Evolutionary conservation across 2,888 invertebrate genomes (phyloP), one percentile per base, ranked within the genome.

Genomic region (Chalcosyrphus nemorum): DNA sequence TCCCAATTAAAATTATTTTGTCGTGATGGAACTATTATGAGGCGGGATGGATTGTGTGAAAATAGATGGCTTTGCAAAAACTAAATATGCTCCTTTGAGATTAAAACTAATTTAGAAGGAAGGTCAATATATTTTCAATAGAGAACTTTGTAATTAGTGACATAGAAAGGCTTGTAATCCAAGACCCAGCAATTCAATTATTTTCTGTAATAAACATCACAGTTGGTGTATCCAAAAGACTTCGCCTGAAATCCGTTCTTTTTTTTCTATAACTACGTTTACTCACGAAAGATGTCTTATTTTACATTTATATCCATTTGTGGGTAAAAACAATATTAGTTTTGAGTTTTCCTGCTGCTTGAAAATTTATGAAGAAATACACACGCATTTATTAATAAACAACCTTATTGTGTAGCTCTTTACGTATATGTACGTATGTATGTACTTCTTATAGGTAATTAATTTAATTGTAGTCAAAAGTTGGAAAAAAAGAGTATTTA

Each of bases 151-250:
- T 72, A 74, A 82, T 82, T 78, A 82, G 72, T 72, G 59, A 66
- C 47, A 72, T 4, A 41, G 29, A 57, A 41, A 52, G 24, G 24
- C 35, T 56, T 52, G 19, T 29, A 74, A 82, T 78, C 72, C 82
- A 72, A 57, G 45, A 81, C 82, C 78, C 82, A 82, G 82, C 82
- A 82, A 82, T 82, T 82, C 82, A 82, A 82, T 82, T 74, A 68
- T 41, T 52, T 24, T 54, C 75, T 63, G 52, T 74, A 80, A 43
- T 61, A 43, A 65, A 45, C 61, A 59, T 50, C 52, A 61, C 32
- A 32, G 61, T 32, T 59, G 57, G 32, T 43, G 66, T 52, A 68
- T 75, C 68, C 80, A 68, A 71, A 56, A 57, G 59, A 41, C 61
- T 59, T 29, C 75, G 43, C 70, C 81, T 81, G 76, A 76, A 71